Evolutionary conservation across 2,113 vertebrate species (phyloP), one percentile per base, ranked within the genome.

Genomic region (Ia io): DNA sequence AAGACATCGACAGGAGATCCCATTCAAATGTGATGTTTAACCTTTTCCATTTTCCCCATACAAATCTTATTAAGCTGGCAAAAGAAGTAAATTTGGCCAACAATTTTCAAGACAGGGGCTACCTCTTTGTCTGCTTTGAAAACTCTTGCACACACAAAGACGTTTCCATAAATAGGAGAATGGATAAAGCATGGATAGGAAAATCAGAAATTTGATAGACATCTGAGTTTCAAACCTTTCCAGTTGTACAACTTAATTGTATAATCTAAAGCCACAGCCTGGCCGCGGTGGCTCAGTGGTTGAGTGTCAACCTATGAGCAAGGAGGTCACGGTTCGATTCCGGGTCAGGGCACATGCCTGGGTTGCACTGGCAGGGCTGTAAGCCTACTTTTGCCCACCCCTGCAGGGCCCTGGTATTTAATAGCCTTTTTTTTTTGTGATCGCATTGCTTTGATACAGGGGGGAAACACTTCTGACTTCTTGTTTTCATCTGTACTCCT

Each of bases 11-110:
- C 10, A 53, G 61, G 93, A 89, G 53, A 78, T 88, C 91, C 88
- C 30, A 76, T 85, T 91, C 40, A 94, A 98, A 95, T 73, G 0
- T 51, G 87, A 63, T 37, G 2, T 74, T 90, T 87, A 84, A 83
- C 47, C 2, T 84, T 56, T 49, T 65, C 22, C 51, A 37, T 78
- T 82, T 88, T 86, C 37, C 28, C 17, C 78, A 65, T 6, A n/a
- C 88, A 42, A 87, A n/a, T 9, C 53, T 84, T 61, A 70, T 80
- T 93, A 86, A 91, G 51, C 51, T 82, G 70, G 79, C 49, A 89
- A 96, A 91, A 84, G 71, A 93, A 88, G 37, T 82, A 91, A 96
- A 93, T 79, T 49, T 87, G 49, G 16, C 30, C 71, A 84, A 85
- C 2, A 47, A 23, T 93, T 89, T 71, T 88, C 69, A 93, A 49